Base-by-base conservation (phyloP, 2,888 invertebrate genomes). In the Thymelicus acteon region DNA sequence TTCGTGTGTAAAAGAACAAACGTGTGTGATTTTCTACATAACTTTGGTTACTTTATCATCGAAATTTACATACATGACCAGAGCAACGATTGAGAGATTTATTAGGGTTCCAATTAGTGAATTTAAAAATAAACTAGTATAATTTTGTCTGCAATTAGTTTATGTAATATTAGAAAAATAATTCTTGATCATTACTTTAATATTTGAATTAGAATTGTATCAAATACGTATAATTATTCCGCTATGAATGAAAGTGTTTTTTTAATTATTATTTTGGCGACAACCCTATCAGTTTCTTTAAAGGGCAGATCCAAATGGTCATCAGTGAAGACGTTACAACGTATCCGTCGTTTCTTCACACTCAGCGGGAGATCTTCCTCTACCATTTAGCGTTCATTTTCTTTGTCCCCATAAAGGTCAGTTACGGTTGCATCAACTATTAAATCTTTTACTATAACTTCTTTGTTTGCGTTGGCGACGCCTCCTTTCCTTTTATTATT, bases 331-430 rank as follows among this genome's bases (percentile, higher is more conserved):
- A 89, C 87, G 83, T 88, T 86, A 85, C 80, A 15, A 44, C 15
- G 24, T 52, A 62, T 62, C 72, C 67, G 72, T 64, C 73, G 78
- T 80, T 85, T 82, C 82, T 83, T 83, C 78, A 75, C 76, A 77
- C 86, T 67, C 92, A 88, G 89, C 92, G 81, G 88, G 92, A 83
- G 78, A 86, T 82, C 89, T 90, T 87, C 92, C 83, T 85, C 82
- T 85, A 75, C 82, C 79, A 81, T 83, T 61, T 67, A 54, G 67
- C 52, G 60, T 52, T 84, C 78, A 77, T 73, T 72, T 84, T 87
- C 54, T 88, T 86, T 88, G 80, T 80, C 74, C 79, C 73, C 72
- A 78, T 77, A 90, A 90, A 90, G 92, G 92, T 91, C 91, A 91
- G 80, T 85, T 84, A 81, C 81, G 77, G 82, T 82, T 82, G 79